phyloP scores from a whole-genome alignment of 2,797 vertebrate species.

The Menidia menidia region DNA sequence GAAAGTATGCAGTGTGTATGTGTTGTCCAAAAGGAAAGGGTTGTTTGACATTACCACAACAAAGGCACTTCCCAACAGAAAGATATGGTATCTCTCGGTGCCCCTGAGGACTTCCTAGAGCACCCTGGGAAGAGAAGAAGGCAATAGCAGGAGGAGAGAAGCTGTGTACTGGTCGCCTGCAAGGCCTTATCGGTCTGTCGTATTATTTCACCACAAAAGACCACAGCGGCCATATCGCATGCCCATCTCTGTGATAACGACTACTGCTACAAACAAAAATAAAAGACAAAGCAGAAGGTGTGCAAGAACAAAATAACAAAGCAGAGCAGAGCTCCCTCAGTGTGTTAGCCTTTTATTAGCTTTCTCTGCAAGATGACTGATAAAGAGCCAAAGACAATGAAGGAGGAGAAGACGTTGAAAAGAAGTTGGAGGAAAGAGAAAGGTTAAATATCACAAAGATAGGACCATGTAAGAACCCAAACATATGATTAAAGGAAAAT shows the following conservation, averaged over 20 bases:
- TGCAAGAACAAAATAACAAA: slow-evolving; percentile 69
- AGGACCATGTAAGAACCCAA: slow-evolving; percentile 53
- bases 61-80: slow-evolving; percentile 38
- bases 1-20: not conserved
- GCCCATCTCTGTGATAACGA: slow-evolving; percentile 70
- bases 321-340: slow-evolving; percentile 50
- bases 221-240: slow-evolving; percentile 69
- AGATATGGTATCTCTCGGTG: slow-evolving; percentile 47
- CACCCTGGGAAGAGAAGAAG: slow-evolving; percentile 32
- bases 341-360: slow-evolving; percentile 78
- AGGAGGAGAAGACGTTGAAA: slow-evolving; percentile 54
- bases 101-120: slow-evolving; percentile 48
- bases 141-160: slow-evolving; percentile 33
- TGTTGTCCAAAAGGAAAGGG: not conserved
- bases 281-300: slow-evolving; percentile 64
- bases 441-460: slow-evolving; percentile 60
- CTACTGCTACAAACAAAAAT: slow-evolving; percentile 75
- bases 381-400: slow-evolving; percentile 78
- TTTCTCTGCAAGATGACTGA: slow-evolving; percentile 79
- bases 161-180: slow-evolving; percentile 65
- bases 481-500: slow-evolving; percentile 72
- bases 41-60: slow-evolving; percentile 41
- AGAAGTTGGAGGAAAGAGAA: slow-evolving; percentile 58
- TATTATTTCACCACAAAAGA: slow-evolving; percentile 75
- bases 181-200: slow-evolving; percentile 62